Evolutionary conservation across 2,797 vertebrate species (phyloP).

Genomic region (Masticophis lateralis): DNA sequence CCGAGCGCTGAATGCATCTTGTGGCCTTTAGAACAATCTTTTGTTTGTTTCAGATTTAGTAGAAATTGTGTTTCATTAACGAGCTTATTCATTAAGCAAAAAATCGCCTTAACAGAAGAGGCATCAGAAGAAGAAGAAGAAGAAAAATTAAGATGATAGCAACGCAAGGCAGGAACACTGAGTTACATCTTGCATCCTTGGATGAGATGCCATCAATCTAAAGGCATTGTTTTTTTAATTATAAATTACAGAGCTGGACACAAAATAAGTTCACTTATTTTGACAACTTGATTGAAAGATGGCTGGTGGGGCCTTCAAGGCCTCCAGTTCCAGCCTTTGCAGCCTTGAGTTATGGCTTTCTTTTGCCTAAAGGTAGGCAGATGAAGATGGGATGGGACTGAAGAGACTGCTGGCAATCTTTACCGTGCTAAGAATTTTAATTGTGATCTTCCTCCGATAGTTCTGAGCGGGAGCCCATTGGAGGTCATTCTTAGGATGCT

Average conservation of each 20-base stretch:
- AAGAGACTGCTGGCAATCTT: not conserved
- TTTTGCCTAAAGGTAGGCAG: not conserved
- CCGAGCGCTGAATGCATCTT: conserved; percentile 60
- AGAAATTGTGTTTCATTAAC: conserved; percentile 71
- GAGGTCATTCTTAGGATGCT: not conserved
- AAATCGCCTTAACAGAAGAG: conserved; percentile 53
- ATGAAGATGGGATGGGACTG: not conserved
- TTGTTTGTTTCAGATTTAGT: conserved; percentile 70
- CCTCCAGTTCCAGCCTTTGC: not conserved
- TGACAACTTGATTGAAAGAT: not conserved
- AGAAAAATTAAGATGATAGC: conserved; percentile 11
- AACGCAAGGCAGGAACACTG: conserved; percentile 10
- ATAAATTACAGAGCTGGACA: not conserved
- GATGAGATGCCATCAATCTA: not conserved
- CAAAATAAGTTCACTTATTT: not conserved
- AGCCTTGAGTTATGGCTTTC: not conserved
- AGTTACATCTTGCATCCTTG: not conserved
- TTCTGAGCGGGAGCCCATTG: not conserved
- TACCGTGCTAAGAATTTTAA: not conserved
- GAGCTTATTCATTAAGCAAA: conserved; percentile 68
- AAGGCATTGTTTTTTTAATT: not conserved
- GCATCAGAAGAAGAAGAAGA: conserved; percentile 50
- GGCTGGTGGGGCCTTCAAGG: not conserved
- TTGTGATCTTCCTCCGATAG: not conserved
- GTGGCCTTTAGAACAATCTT: conserved; percentile 67